Evolutionary conservation across 2,888 invertebrate species (phyloP), one percentile per base, ranked within the genome.

Genomic region (Apodemia zela): DNA sequence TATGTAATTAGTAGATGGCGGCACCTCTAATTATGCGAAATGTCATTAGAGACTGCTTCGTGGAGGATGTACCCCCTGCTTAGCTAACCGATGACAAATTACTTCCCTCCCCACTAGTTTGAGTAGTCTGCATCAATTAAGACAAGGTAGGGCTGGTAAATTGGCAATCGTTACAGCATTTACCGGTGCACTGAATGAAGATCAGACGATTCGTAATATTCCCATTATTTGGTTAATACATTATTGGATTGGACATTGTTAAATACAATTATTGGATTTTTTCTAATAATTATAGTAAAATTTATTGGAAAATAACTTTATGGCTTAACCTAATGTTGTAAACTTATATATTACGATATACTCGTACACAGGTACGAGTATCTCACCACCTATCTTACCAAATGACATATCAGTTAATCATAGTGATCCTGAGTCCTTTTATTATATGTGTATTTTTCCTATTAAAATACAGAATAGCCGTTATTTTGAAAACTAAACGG

Each of bases 61-160:
- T 82, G 42, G 42, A 15, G 42, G 76, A 78, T 80, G 76, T 73
- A 78, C 76, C 79, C 80, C 79, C 81, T 84, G 82, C 84, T 85
- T 85, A 86, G 86, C 84, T 85, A 87, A 85, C 89, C 86, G 87
- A 89, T 91, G 90, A 89, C 88, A 90, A 90, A 91, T 91, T 90
- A 89, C 86, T 84, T 85, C 84, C 80, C 80, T 80, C 82, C 82
- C 77, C 80, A 80, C 80, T 87, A 89, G 88, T 87, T 85, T 81
- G 68, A 82, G 85, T 87, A 87, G 86, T 87, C 87, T 87, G 79
- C 84, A 82, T 82, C 87, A 89, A 90, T 91, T 89, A 89, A 85
- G 83, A 79, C 79, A 76, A 83, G 87, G 84, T 87, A 82, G 88
- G 89, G 88, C 81, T 83, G 79, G 80, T 81, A 88, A 89, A 90